These are phyloP conservation scores for Sebastes matsubarae DNA, from an alignment of 2,797 vertebrate genomes.

Conservation along the genomic window DNA sequence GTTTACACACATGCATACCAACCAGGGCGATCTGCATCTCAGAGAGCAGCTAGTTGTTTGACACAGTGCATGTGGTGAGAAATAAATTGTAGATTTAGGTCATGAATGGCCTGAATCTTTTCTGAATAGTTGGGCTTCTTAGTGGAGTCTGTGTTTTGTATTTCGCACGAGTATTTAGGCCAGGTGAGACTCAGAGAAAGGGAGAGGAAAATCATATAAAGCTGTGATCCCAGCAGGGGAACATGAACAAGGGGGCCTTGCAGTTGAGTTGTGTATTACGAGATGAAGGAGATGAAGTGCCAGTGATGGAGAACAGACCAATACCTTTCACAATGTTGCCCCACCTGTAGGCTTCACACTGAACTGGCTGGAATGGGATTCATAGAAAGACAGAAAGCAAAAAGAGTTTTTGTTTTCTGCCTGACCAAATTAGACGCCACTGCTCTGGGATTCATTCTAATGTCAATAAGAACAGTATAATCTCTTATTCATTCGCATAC, in stretches of 20 bases:
- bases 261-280: background rate
- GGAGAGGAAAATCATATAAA: background rate
- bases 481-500: background rate
- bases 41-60: background rate
- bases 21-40: conserved; percentile 7
- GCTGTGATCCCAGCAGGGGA: conserved; percentile 17
- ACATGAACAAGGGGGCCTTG: background rate
- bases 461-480: background rate
- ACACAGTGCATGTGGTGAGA: background rate
- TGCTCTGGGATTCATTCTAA: background rate
- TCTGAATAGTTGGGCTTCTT: background rate
- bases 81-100: background rate
- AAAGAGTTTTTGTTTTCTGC: background rate
- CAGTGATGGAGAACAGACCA: conserved; percentile 49
- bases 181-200: conserved; percentile 21
- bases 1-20: conserved; percentile 61
- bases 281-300: conserved; percentile 33
- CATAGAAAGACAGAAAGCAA: background rate
- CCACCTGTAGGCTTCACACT: background rate
- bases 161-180: background rate
- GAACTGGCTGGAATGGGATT: conserved; percentile 1
- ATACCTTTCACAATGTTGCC: background rate
- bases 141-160: background rate
- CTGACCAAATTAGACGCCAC: background rate
- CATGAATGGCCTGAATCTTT: background rate